Evolutionary conservation across 2,113 vertebrate species (phyloP), one percentile per base, ranked within the genome.

Genomic region (Centrocercus urophasianus): DNA sequence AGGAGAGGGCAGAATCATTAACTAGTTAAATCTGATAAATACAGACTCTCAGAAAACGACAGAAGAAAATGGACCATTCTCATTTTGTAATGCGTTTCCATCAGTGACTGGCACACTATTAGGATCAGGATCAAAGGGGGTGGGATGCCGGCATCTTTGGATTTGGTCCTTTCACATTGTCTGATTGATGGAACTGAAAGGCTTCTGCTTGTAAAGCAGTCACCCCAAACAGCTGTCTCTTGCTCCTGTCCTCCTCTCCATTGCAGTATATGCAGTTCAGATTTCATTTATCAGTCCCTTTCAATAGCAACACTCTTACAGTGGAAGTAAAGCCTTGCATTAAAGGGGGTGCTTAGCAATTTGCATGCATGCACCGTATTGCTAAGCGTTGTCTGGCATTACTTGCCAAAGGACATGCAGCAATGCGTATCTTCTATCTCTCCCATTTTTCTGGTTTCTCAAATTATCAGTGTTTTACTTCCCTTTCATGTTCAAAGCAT

Each of bases 401-500:
- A 85, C 38, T 96, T 96, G 97, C 97, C 97, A 96, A 91, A 90
- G 97, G 97, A 97, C 96, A 94, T 80, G 85, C 95, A 87, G 96
- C 94, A 90, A 74, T 63, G 82, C 70, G 82, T 81, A 95, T 94
- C 96, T 93, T 90, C 72, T 84, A 91, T 96, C 96, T 97, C 91
- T 73, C 93, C 90, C 93, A 97, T 95, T 96, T 98, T 97, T 90
- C 96, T 95, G 66, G 95, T 95, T 97, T 85, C 97, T 97, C 96
- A 97, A 97, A 97, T 97, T 96, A 97, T 96, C 96, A 96, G 93
- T 97, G 96, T 97, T 97, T 97, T 97, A 96, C 96, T 96, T 94
- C 27, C 16, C 96, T 98, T 97, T 98, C 97, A 97, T 97, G 97
- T 98, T 98, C 97, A 97, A 97, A 97, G 97, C 97, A 93, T 95